Conservation (phyloP, 37 sponge, comb jelly and placozoan species). For the Axinella damicornis region DNA sequence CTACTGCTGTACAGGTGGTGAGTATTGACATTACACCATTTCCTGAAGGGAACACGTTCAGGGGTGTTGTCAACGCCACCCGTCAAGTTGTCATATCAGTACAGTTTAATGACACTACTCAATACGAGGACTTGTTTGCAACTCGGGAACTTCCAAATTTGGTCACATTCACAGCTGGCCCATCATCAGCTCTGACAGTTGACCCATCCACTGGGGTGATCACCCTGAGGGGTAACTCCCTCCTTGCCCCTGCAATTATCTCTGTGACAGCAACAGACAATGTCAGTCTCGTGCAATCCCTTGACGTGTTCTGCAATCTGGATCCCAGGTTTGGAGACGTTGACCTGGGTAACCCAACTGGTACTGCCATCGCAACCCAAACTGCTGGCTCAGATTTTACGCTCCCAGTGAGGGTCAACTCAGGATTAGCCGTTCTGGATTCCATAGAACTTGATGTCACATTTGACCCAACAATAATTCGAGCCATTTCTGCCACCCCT, state of each 20-base stretch:
- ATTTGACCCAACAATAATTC: slow-evolving; percentile 58
- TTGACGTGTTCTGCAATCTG: slow-evolving; percentile 60
- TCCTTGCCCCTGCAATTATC: slow-evolving; percentile 1
- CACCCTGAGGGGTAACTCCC: slow-evolving; percentile 59
- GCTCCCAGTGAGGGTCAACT: slow-evolving; percentile 71
- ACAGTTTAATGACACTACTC: slow-evolving; percentile 48
- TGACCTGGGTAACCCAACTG: slow-evolving; percentile 68
- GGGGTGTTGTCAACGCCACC: slow-evolving; percentile 32
- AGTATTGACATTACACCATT: slow-evolving; percentile 24
- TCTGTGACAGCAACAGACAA: not conserved
- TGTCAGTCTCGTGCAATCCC: not conserved
- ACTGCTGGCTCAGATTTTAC: slow-evolving; percentile 30
- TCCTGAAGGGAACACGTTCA: slow-evolving; percentile 31
- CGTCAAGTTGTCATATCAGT: slow-evolving; percentile 41
- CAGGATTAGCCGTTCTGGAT: slow-evolving; percentile 39
- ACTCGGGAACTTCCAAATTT: slow-evolving; percentile 27
- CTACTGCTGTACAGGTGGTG: slow-evolving; percentile 28
- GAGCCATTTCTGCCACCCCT: slow-evolving; percentile 20
- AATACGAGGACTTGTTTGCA: slow-evolving; percentile 13
- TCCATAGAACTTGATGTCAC: slow-evolving; percentile 59
- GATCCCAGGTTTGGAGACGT: slow-evolving; percentile 81
- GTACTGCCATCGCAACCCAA: slow-evolving; percentile 45
- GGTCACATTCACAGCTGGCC: slow-evolving; percentile 37
- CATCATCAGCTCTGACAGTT: slow-evolving; percentile 29
- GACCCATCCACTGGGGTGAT: slow-evolving; percentile 33